Evolutionary conservation across 1,140 invertebrate genomes (phyloP).

Genomic region (Yoshiicerus persimilis): DNA sequence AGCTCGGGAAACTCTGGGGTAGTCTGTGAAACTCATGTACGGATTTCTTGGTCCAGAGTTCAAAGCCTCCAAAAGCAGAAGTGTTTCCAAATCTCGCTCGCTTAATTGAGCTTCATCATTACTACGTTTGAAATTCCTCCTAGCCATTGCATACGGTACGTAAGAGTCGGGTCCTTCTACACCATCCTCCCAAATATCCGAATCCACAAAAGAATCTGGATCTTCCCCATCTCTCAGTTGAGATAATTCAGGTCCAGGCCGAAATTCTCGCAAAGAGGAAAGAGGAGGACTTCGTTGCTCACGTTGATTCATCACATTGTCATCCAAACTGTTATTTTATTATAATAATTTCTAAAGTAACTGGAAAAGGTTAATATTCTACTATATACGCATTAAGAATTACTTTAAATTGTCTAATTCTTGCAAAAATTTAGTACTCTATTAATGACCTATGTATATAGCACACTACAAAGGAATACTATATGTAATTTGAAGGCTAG

Average conservation of each 20-base stretch:
- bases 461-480: too few species aligned
- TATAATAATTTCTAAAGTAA: not conserved
- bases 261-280: constrained; percentile 29
- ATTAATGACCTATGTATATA: too few species aligned
- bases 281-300: not conserved
- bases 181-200: not conserved
- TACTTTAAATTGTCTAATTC: not conserved
- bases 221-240: not conserved
- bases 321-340: not conserved
- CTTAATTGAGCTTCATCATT: not conserved
- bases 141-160: not conserved
- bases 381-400: too few species aligned
- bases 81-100: constrained; percentile 36
- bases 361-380: too few species aligned
- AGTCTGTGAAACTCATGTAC: not conserved
- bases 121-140: not conserved
- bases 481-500: too few species aligned
- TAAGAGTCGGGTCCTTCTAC: not conserved
- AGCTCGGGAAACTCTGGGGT: not conserved
- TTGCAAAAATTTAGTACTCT: too few species aligned
- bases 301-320: not conserved
- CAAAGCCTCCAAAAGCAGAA: constrained; percentile 35
- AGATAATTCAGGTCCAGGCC: not conserved
- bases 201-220: not conserved
- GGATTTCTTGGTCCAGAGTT: not conserved